Base-by-base conservation (phyloP, 1,140 invertebrate species). In the Drosophila pruinosa region DNA sequence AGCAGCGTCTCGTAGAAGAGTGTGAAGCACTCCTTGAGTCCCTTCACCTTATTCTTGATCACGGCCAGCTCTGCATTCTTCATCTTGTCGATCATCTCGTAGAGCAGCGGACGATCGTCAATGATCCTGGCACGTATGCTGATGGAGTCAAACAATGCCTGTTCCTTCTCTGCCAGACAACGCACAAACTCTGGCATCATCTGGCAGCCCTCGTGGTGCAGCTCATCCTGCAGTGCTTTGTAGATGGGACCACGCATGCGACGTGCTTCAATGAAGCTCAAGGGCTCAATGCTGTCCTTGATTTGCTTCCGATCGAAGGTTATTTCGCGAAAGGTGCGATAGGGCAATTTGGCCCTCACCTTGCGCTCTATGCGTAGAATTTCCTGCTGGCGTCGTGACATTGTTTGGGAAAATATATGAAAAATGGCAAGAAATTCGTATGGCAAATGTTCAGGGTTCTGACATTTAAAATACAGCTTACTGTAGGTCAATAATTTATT, bases 151-250 rank as follows among this genome's bases (percentile, higher is more conserved):
- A 75, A 88, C 2, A 89, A 47, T 0, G 54, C 34, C 31, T 79
- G 17, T 67, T 90, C 88, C 63, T 82, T 82, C 7, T 65, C 67
- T 50, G 83, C 83, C 53, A 89, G 56, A 10, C 78, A 89, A 4
- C 39, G 64, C 19, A 88, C 4, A 2, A 88, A 83, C 4, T 82
- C 78, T 3, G 82, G 83, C 39, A 82, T 31, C 68, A 76, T 62
- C 12, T 28, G 28, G 43, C 82, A 88, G 3, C 82, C 83, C 0
- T 34, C 64, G 5, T 76, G 59, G 5, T 72, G 79, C 19, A 88
- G 4, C 3, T 89, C 83, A 4, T 81, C 78, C 24, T 82, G 63
- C 21, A 88, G 39, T 0, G 83, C 82, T 6, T 81, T 53, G 14
- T 48, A 86, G 6, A 81, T 43, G 0, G 82, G 82, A 0, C 82